Evolutionary conservation across 2,113 vertebrate genomes (phyloP), one percentile per base, ranked within the genome.

Genomic region (Rhinogobius similis): DNA sequence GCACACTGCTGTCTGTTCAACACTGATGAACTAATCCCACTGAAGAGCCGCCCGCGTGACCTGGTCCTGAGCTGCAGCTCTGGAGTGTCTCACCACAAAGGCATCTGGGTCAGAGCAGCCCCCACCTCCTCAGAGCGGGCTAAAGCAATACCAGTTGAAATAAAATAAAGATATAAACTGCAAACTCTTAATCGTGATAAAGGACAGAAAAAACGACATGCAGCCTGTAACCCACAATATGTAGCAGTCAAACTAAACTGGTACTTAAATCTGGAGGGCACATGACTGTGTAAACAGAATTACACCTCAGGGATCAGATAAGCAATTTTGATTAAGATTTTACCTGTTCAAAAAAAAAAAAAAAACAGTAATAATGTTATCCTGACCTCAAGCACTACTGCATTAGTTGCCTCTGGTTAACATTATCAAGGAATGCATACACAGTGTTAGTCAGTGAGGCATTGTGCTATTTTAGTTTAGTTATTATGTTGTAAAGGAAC

Each of bases 51-150:
- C 26, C 72, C 72, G 52, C 23, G 41, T 69, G 79, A 87, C 73
- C 76, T 74, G 59, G 38, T 32, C 73, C 50, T 70, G 73, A 52
- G 67, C 69, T 77, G 63, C 21, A 75, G 75, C 66, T 79, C 84
- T 88, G 82, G 83, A 85, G 83, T 74, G 73, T 85, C 86, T 43
- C 69, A 84, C 65, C 2, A 21, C 78, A 78, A 72, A 77, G 38
- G 46, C 75, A 65, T 65, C 55, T 23, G 23, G 65, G 29, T 75
- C 38, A 62, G 66, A 41, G 36, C 18, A 6, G 65, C 10, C 29
- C 23, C 24, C 24, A 58, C 55, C 24, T 16, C 24, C 24, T 58
- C 46, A n/a, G 26, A 29, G 55, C 6, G 14, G 23, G 12, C 14
- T 18, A 26, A 13, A 16, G 24, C 24, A 29, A 7, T 8, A 14